Percentiles rank a stretch among this genome's conserved stretches.
phyloP scores from a whole-genome alignment of 30 jellyfish, hydroid and myxozoan species.

The Phacellophora camtschatica region DNA sequence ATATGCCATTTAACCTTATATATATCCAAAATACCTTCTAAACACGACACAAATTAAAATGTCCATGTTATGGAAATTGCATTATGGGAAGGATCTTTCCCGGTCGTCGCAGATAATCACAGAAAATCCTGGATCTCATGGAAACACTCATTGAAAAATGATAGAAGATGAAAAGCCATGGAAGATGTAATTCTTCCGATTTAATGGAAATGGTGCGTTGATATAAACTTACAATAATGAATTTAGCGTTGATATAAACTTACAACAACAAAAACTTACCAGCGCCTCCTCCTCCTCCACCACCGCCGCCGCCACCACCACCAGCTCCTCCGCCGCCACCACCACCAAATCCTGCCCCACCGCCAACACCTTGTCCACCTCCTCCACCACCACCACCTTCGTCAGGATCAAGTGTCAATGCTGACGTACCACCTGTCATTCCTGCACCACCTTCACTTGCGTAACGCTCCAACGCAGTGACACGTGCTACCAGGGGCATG shows the following conservation, averaged over 20 bases:
- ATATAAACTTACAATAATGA: neutral
- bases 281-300: constrained; percentile 56
- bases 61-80: no score
- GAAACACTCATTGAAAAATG: no score
- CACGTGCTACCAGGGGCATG: constrained; percentile 98
- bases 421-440: constrained; percentile 90
- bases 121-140: no score
- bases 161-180: no score
- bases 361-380: constrained; percentile 78
- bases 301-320: constrained; percentile 86
- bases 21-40: no score
- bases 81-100: no score
- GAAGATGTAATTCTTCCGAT: no score
- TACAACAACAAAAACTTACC: neutral
- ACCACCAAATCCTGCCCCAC: constrained; percentile 95
- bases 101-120: no score
- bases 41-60: no score
- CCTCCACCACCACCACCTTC: constrained; percentile 88
- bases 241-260: neutral
- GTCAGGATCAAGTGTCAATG: constrained; percentile 23
- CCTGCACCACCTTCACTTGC: constrained; percentile 99
- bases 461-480: constrained; percentile 94
- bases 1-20: no score
- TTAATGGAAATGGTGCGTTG: neutral
- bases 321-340: constrained; percentile 99